phyloP scores from a whole-genome alignment of 1,140 invertebrate species.

The Bactericera cockerelli region DNA sequence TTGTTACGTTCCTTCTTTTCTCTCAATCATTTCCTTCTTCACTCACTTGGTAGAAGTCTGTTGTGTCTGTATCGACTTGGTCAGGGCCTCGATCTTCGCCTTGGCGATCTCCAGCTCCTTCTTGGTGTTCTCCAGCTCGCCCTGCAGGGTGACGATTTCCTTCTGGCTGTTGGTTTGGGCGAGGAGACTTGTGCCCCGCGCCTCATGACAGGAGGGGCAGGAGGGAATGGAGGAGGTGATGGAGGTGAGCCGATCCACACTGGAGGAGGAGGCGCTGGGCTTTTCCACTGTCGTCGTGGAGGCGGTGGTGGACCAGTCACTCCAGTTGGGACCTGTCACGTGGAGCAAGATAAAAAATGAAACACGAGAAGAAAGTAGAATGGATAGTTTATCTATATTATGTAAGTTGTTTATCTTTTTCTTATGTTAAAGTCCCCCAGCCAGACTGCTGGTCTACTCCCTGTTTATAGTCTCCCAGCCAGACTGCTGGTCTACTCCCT shows the following conservation, averaged over 20 bases:
- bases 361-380: too few species aligned
- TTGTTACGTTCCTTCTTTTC: too few species aligned
- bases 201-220: conserved; percentile 22
- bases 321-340: conserved; percentile 15
- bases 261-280: neutral
- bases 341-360: too few species aligned
- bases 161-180: conserved; percentile 14
- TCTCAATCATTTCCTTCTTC: too few species aligned
- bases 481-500: too few species aligned
- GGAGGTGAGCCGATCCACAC: conserved; percentile 9
- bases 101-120: conserved; percentile 34
- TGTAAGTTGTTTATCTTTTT: too few species aligned
- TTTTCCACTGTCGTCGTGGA: conserved; percentile 9
- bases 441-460: too few species aligned
- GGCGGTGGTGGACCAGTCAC: conserved; percentile 18
- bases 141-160: conserved; percentile 26
- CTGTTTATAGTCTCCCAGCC: too few species aligned
- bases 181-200: conserved; percentile 21
- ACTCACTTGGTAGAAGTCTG: conserved; percentile 15
- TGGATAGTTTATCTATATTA: too few species aligned
- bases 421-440: too few species aligned
- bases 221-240: conserved; percentile 14
- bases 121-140: conserved; percentile 33
- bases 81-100: conserved; percentile 30
- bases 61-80: conserved; percentile 12